Conservation (phyloP, 2,113 vertebrate species). For the Micronisus gabar region DNA sequence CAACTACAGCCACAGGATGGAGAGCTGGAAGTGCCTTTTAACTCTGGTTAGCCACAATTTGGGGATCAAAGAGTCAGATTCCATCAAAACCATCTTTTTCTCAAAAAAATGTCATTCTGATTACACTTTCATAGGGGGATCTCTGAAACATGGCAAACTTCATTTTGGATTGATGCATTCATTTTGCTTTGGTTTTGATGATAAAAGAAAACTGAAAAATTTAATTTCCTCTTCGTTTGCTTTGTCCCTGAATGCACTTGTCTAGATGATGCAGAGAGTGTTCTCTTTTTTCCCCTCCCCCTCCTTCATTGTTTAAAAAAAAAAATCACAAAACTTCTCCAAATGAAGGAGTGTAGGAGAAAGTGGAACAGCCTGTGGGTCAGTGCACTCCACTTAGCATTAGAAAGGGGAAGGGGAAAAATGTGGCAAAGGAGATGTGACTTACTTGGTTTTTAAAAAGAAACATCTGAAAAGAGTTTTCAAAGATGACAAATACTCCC, state of each 20-base stretch:
- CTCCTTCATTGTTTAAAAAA: neutral
- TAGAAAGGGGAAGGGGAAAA: neutral
- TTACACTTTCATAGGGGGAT: neutral
- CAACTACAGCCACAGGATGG: neutral
- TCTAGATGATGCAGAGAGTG: neutral
- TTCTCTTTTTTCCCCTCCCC: neutral
- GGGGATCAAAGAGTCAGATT: neutral
- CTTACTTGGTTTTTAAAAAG: neutral
- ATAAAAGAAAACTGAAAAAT: neutral
- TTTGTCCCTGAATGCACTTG: neutral
- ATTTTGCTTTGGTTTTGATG: neutral
- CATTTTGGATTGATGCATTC: neutral
- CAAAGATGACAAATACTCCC: neutral
- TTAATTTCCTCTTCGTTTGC: conserved; percentile 19
- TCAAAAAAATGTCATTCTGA: neutral
- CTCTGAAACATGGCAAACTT: neutral
- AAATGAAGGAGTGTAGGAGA: neutral
- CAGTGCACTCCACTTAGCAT: accelerated
- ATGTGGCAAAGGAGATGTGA: neutral
- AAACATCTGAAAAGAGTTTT: neutral
- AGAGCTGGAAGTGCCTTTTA: neutral
- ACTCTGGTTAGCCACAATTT: neutral
- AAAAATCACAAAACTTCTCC: neutral
- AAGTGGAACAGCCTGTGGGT: neutral
- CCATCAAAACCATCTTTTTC: neutral